Base-by-base conservation (phyloP, 2,113 vertebrate species). In the Bucco capensis region DNA sequence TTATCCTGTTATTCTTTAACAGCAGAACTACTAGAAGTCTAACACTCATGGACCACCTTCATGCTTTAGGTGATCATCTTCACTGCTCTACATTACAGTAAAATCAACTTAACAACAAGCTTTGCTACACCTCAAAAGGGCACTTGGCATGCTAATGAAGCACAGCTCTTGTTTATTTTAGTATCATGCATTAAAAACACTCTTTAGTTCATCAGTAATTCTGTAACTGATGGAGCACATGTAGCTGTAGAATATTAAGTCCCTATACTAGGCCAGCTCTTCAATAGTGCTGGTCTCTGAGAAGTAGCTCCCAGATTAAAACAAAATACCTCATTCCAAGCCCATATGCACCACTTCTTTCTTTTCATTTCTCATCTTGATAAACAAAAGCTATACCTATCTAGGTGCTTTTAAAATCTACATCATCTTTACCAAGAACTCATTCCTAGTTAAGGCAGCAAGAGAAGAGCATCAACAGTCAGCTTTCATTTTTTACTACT, bases 31-130 rank as follows among this genome's bases (percentile, higher is more conserved):
- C 16, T n/a, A 5, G 23, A 40, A 47, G 13, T 9, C 24, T 35
- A 60, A n/a, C 14, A 17, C 19, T 31, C 11, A 3, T 1, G 5
- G 27, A 19, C 35, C 22, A 3, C 2, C 6, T 1, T 28, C 37
- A 25, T 33, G 57, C 19, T 42, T n/a, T 42, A 7, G 47, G 51
- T 30, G 46, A 57, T 69, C 8, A 14, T 58, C 53, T 49, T 42
- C 58, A 19, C 38, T 70, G 6, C 30, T 46, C 28, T 13, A 21
- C 58, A 60, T 7, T 35, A 14, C 42, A 58, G 40, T 21, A 65
- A 53, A 86, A 61, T 21, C 19, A 38, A 64, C 8, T 0, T 31
- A 27, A 21, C 14, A 6, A 31, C 0, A 22, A n/a, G 28, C 31
- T 72, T 56, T 46, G 47, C 65, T 42, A 4, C n/a, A 47, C n/a